Evolutionary conservation across 2,113 vertebrate genomes (phyloP).

Genomic region (Craseonycteris thonglongyai): DNA sequence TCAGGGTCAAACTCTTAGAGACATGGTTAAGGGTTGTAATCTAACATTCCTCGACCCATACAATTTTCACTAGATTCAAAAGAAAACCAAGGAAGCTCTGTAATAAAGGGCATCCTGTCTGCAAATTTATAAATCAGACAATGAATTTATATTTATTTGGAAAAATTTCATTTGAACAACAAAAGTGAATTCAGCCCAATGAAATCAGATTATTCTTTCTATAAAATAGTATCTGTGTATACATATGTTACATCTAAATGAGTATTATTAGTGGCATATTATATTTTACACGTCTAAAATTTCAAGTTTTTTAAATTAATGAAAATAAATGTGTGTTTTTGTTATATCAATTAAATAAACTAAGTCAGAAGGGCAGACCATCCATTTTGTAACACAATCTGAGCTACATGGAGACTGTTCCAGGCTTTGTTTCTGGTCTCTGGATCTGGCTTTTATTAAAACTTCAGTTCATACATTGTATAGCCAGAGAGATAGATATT

Average conservation of each 20-base stretch:
- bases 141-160: background rate
- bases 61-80: background rate
- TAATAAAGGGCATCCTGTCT: background rate
- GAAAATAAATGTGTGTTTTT: background rate
- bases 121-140: background rate
- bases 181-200: background rate
- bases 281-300: background rate
- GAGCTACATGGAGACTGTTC: background rate
- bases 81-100: background rate
- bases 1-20: background rate
- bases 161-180: background rate
- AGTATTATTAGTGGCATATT: background rate
- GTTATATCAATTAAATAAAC: background rate
- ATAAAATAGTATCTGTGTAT: too few species aligned
- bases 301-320: background rate
- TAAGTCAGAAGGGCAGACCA: background rate
- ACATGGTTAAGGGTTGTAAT: background rate
- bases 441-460: background rate
- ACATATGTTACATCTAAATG: background rate
- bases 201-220: background rate
- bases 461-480: background rate
- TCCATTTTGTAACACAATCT: background rate
- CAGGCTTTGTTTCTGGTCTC: background rate
- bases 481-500: background rate
- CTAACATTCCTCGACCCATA: background rate